phyloP scores from a whole-genome alignment of 1,140 invertebrate genomes.

The Diorhabda sublineata region DNA sequence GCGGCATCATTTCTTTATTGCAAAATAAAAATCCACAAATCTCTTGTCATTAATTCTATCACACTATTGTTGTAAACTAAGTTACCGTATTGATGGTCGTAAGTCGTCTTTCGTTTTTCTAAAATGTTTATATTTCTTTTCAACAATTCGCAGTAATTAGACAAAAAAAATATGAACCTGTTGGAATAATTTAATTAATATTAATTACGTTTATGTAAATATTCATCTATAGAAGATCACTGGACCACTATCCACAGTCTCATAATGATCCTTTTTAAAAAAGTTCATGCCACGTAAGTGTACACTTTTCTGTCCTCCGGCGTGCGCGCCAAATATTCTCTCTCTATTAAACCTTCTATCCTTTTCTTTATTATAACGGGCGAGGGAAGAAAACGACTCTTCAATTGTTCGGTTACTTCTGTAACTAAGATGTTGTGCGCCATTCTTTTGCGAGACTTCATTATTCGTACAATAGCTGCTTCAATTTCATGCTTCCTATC shows the following conservation, averaged over 20 bases:
- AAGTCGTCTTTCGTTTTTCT: not conserved
- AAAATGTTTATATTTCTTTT: not conserved
- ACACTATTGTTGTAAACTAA: not conserved
- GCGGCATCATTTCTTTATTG: not conserved
- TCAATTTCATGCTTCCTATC: constrained; percentile 99
- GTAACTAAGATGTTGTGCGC: constrained; percentile 91
- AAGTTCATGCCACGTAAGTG: constrained; percentile 77
- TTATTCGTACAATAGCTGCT: constrained; percentile 98
- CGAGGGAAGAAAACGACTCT: constrained; percentile 93
- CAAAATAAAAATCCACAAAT: not conserved
- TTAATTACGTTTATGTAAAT: constrained; percentile 21
- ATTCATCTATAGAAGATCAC: constrained; percentile 19
- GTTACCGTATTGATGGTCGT: not conserved
- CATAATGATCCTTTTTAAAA: constrained; percentile 18
- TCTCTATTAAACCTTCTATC: constrained; percentile 97
- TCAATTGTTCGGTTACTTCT: constrained; percentile 96
- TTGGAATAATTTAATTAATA: constrained; percentile 23
- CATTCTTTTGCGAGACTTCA: constrained; percentile 97
- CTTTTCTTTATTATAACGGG: constrained; percentile 98
- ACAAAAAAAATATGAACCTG: constrained; percentile 17
- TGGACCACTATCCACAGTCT: constrained; percentile 18
- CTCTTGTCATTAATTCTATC: not conserved
- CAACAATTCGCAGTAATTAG: not conserved
- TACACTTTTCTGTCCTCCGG: constrained; percentile 93
- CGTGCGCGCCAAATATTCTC: constrained; percentile 96